Percentiles rank a stretch among this genome's conserved stretches.
Evolutionary conservation across 2,113 vertebrate species (phyloP).

Genomic region (Hippocampus zosterae): DNA sequence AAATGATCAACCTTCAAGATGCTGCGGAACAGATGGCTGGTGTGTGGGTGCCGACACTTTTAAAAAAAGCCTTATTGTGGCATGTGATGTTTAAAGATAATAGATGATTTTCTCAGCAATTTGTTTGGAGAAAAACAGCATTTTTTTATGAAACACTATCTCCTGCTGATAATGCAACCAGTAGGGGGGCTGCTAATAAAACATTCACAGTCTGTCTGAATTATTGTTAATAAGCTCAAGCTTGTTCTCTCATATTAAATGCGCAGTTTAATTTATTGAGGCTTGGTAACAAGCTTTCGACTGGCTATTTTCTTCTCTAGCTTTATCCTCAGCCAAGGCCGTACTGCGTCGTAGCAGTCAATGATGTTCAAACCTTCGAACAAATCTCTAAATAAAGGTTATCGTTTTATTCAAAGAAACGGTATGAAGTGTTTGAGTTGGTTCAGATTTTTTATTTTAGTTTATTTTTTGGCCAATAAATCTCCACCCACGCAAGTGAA

Average conservation of each 20-base stretch:
- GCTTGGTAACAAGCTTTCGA: background rate
- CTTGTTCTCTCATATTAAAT: background rate
- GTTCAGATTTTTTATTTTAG: no score
- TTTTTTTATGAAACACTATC: background rate
- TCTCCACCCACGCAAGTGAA: background rate
- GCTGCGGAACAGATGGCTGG: constrained; percentile 15
- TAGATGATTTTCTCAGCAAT: background rate
- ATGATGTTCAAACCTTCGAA: background rate
- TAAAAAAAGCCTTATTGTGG: background rate
- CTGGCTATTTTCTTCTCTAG: background rate
- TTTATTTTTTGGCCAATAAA: background rate
- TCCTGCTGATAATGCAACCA: background rate
- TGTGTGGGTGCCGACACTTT: background rate
- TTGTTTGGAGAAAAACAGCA: background rate
- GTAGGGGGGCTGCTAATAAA: background rate
- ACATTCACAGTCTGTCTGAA: background rate
- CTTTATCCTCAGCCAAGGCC: background rate
- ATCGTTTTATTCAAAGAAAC: no score
- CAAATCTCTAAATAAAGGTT: no score
- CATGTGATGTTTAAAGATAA: background rate
- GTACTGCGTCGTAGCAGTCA: background rate
- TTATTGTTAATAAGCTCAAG: background rate
- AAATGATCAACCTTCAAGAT: constrained; percentile 36
- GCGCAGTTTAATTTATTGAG: no score
- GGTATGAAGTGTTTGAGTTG: no score